Percentiles rank a stretch among this genome's conserved stretches.
Conservation (phyloP, 2,888 invertebrate species). For the Platycheirus albimanus region DNA sequence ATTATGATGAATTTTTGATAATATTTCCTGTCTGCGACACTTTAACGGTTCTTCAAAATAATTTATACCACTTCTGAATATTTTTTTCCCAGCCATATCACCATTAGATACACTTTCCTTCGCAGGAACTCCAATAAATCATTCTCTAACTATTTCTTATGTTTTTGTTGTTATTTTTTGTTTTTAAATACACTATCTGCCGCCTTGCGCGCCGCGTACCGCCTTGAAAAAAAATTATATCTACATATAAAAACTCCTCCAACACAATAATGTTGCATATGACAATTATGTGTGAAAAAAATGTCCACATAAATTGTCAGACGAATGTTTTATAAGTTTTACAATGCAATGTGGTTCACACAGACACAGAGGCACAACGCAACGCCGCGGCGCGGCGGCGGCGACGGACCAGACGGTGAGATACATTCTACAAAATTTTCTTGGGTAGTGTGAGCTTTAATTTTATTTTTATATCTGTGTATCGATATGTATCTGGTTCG, state of each 20-base stretch:
- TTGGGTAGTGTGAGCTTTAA: slow-evolving; percentile 40
- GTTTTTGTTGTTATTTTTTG: slow-evolving; percentile 21
- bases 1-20: slow-evolving; percentile 67
- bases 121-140: slow-evolving; percentile 53
- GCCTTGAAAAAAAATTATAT: background rate
- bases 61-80: slow-evolving; percentile 31
- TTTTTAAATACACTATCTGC: background rate
- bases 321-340: slow-evolving; percentile 44
- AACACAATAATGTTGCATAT: slow-evolving; percentile 60
- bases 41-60: slow-evolving; percentile 52
- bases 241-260: slow-evolving; percentile 9
- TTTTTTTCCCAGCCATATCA: too few relatives aligned
- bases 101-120: slow-evolving; percentile 50
- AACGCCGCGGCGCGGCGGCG: too few relatives aligned
- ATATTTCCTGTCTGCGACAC: slow-evolving; percentile 69
- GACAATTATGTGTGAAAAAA: slow-evolving; percentile 65
- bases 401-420: too few relatives aligned
- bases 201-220: background rate
- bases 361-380: too few relatives aligned
- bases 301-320: slow-evolving; percentile 63
- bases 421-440: background rate
- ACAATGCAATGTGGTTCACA: slow-evolving; percentile 20
- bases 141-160: slow-evolving; percentile 45
- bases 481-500: background rate
- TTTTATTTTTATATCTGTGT: background rate